Percentiles rank a stretch among this genome's conserved stretches.
Evolutionary conservation across 53 echinoderm and acorn worm genomes (phyloP).

Genomic region (Zoroaster sp.): DNA sequence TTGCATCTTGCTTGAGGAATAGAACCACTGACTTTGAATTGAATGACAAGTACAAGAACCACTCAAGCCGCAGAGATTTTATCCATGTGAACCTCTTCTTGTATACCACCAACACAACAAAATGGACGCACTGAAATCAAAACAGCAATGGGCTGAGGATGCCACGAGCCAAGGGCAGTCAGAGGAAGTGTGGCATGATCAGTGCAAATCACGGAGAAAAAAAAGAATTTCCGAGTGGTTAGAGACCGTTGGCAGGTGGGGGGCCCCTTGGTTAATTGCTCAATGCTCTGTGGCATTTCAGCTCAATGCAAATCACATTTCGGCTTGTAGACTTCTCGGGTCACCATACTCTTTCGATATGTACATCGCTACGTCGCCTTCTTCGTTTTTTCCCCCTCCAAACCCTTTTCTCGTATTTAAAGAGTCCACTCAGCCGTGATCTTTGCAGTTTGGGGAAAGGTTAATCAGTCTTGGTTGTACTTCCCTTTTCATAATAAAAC

Average conservation of each 20-base stretch:
- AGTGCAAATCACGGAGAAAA: slow-evolving; percentile 27
- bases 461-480: not conserved
- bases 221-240: not conserved
- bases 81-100: not conserved
- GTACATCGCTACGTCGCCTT: not conserved
- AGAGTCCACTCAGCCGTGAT: not conserved
- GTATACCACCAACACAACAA: not conserved
- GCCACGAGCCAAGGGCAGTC: not conserved
- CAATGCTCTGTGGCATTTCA: slow-evolving; percentile 5
- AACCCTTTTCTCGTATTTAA: not conserved
- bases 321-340: slow-evolving; percentile 11
- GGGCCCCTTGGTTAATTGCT: not conserved
- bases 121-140: not conserved
- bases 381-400: not conserved
- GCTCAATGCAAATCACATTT: slow-evolving; percentile 29
- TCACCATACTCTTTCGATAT: not conserved
- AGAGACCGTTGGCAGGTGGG: slow-evolving; percentile 7
- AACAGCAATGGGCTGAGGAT: not conserved
- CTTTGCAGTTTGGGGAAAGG: not conserved
- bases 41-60: not conserved
- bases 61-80: not conserved
- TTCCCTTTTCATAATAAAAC: not conserved
- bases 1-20: not conserved
- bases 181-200: slow-evolving; percentile 2
- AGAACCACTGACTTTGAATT: not conserved